These are phyloP conservation scores for Toxotes lorentzi DNA, from an alignment of 2,797 vertebrate species.

Conservation along the genomic window DNA sequence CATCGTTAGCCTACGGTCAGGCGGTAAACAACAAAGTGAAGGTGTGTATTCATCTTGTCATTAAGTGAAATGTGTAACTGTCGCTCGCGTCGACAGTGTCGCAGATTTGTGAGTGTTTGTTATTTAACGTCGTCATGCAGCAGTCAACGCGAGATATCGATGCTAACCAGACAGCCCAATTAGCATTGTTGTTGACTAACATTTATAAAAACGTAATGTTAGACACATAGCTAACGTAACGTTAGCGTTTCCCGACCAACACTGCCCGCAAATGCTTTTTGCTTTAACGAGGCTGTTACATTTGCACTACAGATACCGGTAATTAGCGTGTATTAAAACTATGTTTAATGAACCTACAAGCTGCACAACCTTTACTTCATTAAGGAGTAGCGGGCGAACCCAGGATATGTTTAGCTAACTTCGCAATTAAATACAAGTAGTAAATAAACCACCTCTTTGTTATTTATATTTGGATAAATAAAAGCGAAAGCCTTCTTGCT, in stretches of 20 bases:
- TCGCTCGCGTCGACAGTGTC: accelerated
- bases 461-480: no score
- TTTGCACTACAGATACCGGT: not conserved
- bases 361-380: not conserved
- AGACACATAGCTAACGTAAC: not conserved
- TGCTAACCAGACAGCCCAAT: conserved; percentile 13
- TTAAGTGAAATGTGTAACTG: accelerated
- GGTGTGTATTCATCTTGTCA: conserved; percentile 47
- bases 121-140: not conserved
- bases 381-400: accelerated
- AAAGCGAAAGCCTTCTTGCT: not conserved
- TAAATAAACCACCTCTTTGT: no score
- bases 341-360: not conserved
- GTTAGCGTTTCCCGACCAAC: not conserved
- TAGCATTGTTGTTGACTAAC: conserved; percentile 55
- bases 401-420: not conserved
- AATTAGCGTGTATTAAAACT: not conserved
- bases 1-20: not conserved
- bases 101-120: accelerated
- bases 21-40: not conserved
- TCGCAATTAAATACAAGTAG: not conserved
- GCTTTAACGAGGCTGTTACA: not conserved
- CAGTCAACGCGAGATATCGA: not conserved
- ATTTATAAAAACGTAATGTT: not conserved
- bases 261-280: no score